These are phyloP conservation scores for Desoria tigrina DNA, from an alignment of 2,888 invertebrate genomes.

Conservation along the genomic window DNA sequence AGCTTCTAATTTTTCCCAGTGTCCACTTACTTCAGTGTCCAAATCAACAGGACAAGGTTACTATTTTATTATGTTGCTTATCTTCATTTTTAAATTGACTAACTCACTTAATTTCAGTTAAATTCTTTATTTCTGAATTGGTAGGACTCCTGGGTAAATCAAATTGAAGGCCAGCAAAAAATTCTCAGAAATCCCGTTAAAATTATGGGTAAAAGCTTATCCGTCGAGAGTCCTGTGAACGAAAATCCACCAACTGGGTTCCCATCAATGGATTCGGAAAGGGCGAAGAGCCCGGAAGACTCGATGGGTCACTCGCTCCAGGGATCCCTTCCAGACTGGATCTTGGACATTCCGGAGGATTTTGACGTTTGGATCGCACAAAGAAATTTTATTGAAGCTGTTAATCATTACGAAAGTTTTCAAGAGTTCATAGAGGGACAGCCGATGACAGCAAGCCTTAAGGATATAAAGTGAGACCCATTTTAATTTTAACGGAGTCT, in stretches of 20 bases:
- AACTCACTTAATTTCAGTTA: no score
- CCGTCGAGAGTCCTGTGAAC: constrained; percentile 56
- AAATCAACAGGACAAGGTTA: constrained; percentile 53
- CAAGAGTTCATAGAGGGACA: constrained; percentile 48
- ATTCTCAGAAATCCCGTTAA: constrained; percentile 51
- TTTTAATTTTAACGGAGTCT: no score
- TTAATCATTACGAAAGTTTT: constrained; percentile 59
- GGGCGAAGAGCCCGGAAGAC: constrained; percentile 52
- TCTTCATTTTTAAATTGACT: no score
- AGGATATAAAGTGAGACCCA: constrained; percentile 60
- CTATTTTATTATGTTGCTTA: no score
- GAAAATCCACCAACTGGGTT: constrained; percentile 59
- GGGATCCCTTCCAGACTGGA: constrained; percentile 70
- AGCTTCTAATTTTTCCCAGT: constrained; percentile 83
- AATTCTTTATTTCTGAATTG: constrained; percentile 3
- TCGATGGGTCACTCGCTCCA: constrained; percentile 42
- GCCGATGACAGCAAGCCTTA: constrained; percentile 57
- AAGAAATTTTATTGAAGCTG: constrained; percentile 91
- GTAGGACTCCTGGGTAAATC: constrained; percentile 51
- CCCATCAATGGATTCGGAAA: constrained; percentile 56
- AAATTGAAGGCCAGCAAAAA: constrained; percentile 51
- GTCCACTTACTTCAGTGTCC: constrained; percentile 53
- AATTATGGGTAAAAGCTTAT: constrained; percentile 28
- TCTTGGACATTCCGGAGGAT: constrained; percentile 87
- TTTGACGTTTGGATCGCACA: constrained; percentile 93